These are phyloP conservation scores for Penaeus vannamei DNA, from an alignment of 1,140 invertebrate species.

Conservation along the genomic window DNA sequence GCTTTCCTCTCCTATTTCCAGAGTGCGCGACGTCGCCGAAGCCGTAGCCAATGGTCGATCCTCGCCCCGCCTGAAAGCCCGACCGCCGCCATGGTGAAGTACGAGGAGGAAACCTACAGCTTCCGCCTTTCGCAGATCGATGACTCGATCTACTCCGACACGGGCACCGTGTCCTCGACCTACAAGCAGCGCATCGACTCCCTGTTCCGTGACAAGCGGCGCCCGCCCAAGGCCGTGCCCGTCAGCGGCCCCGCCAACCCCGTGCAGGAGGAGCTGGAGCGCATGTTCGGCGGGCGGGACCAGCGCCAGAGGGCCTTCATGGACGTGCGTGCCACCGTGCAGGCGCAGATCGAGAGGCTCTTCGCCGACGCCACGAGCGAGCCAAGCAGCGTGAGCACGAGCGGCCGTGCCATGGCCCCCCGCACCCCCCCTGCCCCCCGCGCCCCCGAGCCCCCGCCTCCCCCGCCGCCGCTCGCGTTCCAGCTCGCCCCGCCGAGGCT, in stretches of 20 bases:
- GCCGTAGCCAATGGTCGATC: too few species aligned
- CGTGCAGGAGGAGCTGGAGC: slow-evolving; percentile 65
- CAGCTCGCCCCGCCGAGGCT: neutral
- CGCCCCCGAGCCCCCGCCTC: slow-evolving; percentile 33
- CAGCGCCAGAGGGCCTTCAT: slow-evolving; percentile 67
- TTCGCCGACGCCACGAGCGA: slow-evolving; percentile 82
- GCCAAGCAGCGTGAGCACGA: slow-evolving; percentile 49
- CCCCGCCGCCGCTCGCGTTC: slow-evolving; percentile 20
- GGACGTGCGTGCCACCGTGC: slow-evolving; percentile 76
- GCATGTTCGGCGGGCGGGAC: slow-evolving; percentile 64
- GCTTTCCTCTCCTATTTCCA: too few species aligned
- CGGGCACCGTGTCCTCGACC: slow-evolving; percentile 74
- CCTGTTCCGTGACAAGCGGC: slow-evolving; percentile 80
- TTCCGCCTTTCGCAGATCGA: slow-evolving; percentile 64
- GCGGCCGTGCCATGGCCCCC: slow-evolving; percentile 53
- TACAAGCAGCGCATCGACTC: slow-evolving; percentile 88
- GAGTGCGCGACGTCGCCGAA: too few species aligned
- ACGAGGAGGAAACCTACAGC: slow-evolving; percentile 65
- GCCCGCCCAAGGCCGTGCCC: slow-evolving; percentile 70
- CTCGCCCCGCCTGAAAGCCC: neutral
- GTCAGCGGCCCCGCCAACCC: slow-evolving; percentile 20
- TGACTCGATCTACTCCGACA: slow-evolving; percentile 57
- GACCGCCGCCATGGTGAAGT: slow-evolving; percentile 56
- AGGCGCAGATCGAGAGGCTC: slow-evolving; percentile 88
- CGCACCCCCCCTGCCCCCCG: slow-evolving; percentile 58